A percentile compares a stretch with the other conserved stretches of the same genome.
phyloP scores from a whole-genome alignment of 2,113 vertebrate species.

The Dromas ardeola region DNA sequence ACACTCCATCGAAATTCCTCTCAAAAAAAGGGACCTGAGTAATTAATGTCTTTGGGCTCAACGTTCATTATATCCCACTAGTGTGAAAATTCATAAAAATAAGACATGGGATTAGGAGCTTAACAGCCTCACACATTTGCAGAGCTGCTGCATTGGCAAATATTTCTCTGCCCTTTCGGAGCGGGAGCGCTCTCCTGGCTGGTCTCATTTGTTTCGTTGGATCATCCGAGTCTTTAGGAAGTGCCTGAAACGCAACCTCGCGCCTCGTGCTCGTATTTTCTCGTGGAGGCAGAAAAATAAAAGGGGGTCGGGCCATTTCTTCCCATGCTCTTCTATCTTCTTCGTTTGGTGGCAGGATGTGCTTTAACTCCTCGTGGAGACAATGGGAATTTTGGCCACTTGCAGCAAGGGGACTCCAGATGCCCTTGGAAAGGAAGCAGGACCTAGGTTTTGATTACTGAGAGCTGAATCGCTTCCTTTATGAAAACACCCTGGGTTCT shows the following conservation, averaged over 20 bases:
- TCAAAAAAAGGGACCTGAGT: slow-evolving; percentile 39
- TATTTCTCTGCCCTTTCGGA: neutral
- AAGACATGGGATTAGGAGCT: slow-evolving; percentile 60
- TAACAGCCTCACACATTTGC: slow-evolving; percentile 50
- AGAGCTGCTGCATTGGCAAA: slow-evolving; percentile 45
- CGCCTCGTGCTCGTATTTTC: neutral
- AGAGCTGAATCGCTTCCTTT: slow-evolving; percentile 20
- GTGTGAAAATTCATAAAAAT: slow-evolving; percentile 60
- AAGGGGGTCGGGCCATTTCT: neutral
- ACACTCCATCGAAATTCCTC: slow-evolving; percentile 64
- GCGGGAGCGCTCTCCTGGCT: neutral
- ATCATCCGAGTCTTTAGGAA: slow-evolving; percentile 12
- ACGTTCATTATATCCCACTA: slow-evolving; percentile 44
- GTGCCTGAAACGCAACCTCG: neutral
- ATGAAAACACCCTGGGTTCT: neutral
- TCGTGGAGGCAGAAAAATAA: slow-evolving; percentile 26
- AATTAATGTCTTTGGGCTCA: slow-evolving; percentile 66
- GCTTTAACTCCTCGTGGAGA: neutral
- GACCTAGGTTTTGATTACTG: neutral
- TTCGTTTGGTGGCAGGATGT: neutral
- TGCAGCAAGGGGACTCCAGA: neutral
- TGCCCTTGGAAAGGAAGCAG: slow-evolving; percentile 7
- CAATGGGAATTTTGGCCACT: neutral
- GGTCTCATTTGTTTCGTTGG: neutral
- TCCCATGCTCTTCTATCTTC: neutral